phyloP scores from a whole-genome alignment of 2,797 vertebrate genomes.

The Chromobotia macracanthus region DNA sequence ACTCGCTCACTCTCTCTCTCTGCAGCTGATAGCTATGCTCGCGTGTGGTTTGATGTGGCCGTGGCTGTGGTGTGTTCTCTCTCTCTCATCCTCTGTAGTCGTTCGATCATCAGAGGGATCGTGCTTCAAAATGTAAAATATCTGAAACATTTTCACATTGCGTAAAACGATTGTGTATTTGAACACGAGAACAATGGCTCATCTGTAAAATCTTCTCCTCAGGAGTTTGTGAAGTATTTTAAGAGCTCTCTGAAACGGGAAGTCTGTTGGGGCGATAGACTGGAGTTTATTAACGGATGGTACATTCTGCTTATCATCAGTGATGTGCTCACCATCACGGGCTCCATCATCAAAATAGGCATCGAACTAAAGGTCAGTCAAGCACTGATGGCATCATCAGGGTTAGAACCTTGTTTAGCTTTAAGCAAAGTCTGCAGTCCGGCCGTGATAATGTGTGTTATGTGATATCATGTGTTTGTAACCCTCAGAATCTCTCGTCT shows the following conservation, averaged over 20 bases:
- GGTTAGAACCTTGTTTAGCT: not conserved
- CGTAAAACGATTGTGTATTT: not conserved
- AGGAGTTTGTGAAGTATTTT: conserved; percentile 91
- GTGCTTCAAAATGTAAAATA: conserved; percentile 82
- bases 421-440: not conserved
- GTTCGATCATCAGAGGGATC: conserved; percentile 88
- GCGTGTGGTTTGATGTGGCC: conserved; percentile 82
- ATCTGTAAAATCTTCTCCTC: not conserved
- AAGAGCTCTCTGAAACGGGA: conserved; percentile 69
- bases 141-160: not conserved
- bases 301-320: conserved; percentile 92
- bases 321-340: conserved; percentile 86
- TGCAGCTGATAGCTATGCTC: conserved; percentile 84
- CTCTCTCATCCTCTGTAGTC: conserved; percentile 88
- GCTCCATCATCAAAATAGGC: conserved; percentile 90
- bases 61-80: conserved; percentile 84
- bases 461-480: conserved; percentile 4
- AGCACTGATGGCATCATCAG: not conserved
- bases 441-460: not conserved
- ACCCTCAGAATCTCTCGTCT: conserved; percentile 82
- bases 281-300: conserved; percentile 95
- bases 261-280: conserved; percentile 80
- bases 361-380: conserved; percentile 88
- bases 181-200: too few relatives aligned
- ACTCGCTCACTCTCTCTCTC: too few relatives aligned